Conservation (phyloP, 2,113 vertebrate genomes). For the Eulacestoma nigropectus region DNA sequence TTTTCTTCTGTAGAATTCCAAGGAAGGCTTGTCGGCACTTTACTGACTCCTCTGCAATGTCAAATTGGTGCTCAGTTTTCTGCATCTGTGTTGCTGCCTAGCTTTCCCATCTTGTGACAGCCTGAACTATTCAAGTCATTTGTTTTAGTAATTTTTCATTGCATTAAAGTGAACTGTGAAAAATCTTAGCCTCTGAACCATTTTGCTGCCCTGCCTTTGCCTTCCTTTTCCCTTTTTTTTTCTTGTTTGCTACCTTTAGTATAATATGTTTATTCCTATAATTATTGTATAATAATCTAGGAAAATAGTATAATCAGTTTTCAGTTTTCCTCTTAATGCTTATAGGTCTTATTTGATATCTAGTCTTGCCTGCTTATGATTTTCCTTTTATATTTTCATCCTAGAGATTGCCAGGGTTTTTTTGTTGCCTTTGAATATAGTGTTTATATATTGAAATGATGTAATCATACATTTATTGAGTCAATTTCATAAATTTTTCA, state of each 20-base stretch:
- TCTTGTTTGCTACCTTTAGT: not conserved
- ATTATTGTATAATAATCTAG: not conserved
- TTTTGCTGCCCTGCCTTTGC: not conserved
- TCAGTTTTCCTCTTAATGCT: not conserved
- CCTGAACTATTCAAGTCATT: not conserved
- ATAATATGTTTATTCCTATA: not conserved
- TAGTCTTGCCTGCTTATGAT: not conserved
- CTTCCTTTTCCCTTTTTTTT: not conserved
- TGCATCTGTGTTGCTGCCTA: not conserved
- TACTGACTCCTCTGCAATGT: not conserved
- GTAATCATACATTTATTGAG: not conserved
- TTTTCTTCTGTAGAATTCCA: not conserved
- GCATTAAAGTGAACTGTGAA: not conserved
- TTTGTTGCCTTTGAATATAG: not conserved
- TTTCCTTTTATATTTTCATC: not conserved
- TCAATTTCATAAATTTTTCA: not conserved
- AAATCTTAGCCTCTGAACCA: not conserved
- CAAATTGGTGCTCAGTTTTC: not conserved
- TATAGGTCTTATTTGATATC: not conserved
- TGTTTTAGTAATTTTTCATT: not conserved
- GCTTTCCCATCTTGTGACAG: not conserved
- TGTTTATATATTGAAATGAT: not conserved
- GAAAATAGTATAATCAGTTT: not conserved
- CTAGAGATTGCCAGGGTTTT: not conserved
- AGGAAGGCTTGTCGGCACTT: not conserved